These are phyloP conservation scores for Leucophenga maculata DNA, from an alignment of 2,888 invertebrate genomes.

Conservation along the genomic window DNA sequence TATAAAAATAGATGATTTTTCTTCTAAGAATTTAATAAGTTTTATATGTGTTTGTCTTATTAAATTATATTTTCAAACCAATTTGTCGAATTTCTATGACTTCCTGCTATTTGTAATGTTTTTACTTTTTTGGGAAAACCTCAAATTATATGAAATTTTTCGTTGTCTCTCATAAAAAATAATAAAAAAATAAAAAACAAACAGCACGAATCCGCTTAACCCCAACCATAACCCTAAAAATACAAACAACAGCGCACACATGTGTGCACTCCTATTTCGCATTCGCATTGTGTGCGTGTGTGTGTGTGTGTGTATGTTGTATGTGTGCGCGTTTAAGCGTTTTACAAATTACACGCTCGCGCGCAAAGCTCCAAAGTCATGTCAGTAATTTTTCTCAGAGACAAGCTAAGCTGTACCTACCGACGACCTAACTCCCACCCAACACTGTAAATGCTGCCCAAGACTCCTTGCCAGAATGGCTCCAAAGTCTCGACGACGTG, in stretches of 20 bases:
- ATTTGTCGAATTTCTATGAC: neutral
- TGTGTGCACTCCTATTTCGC: neutral
- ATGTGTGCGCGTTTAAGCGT: constrained; percentile 37
- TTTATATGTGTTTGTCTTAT: too few relatives aligned
- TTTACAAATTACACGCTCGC: constrained; percentile 39
- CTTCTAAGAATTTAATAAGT: too few relatives aligned
- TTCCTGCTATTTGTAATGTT: neutral
- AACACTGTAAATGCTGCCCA: neutral
- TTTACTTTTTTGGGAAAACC: neutral
- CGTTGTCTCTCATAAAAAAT: neutral
- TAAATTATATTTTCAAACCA: too few relatives aligned
- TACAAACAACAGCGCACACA: neutral
- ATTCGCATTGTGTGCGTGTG: constrained; percentile 3
- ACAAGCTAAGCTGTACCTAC: neutral
- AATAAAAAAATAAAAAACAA: neutral
- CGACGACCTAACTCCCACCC: neutral
- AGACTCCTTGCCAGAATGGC: too few relatives aligned
- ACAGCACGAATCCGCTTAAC: neutral
- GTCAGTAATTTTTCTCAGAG: constrained; percentile 10
- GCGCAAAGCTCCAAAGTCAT: constrained; percentile 6
- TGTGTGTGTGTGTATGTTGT: constrained; percentile 28
- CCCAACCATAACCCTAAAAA: neutral
- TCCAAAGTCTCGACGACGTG: too few relatives aligned
- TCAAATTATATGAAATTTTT: constrained; percentile 11
- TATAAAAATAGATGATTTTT: too few relatives aligned